Percentiles rank a stretch among this genome's conserved stretches.
phyloP scores from a whole-genome alignment of 2,113 vertebrate genomes.

The Arothron firmamentum region DNA sequence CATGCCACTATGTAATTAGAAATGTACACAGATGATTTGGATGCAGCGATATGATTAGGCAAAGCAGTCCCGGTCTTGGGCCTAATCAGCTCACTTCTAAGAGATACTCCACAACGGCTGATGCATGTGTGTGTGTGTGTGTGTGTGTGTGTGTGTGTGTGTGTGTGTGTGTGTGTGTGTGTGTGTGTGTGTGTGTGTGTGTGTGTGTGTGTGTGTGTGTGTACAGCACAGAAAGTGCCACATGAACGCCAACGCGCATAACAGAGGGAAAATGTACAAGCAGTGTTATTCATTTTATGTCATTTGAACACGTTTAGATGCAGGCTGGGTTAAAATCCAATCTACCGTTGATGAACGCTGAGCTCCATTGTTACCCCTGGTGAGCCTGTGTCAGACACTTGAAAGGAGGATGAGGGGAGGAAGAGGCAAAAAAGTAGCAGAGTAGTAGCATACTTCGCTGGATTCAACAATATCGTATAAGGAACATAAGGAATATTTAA shows the following conservation, averaged over 20 bases:
- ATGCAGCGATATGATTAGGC: conserved; percentile 76
- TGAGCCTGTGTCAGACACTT: conserved; percentile 8
- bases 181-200: conserved; percentile 22
- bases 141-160: conserved; percentile 7
- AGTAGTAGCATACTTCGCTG: too few species aligned
- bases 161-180: conserved; percentile 8
- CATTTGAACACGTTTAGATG: conserved; percentile 15
- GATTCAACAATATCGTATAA: conserved; percentile 14
- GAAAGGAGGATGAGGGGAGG: not conserved
- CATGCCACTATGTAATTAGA: conserved; percentile 77
- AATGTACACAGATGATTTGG: conserved; percentile 81
- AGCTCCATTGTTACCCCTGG: not conserved
- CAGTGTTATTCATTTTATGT: not conserved
- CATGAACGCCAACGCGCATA: conserved; percentile 2
- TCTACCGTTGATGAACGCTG: not conserved
- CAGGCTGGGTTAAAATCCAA: conserved; percentile 4
- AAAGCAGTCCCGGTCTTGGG: conserved; percentile 72
- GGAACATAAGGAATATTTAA: conserved; percentile 11
- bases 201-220: conserved; percentile 7
- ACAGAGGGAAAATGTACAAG: conserved; percentile 7
- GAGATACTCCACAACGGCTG: conserved; percentile 61
- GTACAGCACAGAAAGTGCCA: conserved; percentile 22
- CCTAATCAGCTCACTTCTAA: conserved; percentile 80
- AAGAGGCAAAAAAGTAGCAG: not conserved
- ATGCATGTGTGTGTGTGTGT: conserved; percentile 34